Conservation (phyloP, 2,797 vertebrate species). For the Acipenser ruthenus region DNA sequence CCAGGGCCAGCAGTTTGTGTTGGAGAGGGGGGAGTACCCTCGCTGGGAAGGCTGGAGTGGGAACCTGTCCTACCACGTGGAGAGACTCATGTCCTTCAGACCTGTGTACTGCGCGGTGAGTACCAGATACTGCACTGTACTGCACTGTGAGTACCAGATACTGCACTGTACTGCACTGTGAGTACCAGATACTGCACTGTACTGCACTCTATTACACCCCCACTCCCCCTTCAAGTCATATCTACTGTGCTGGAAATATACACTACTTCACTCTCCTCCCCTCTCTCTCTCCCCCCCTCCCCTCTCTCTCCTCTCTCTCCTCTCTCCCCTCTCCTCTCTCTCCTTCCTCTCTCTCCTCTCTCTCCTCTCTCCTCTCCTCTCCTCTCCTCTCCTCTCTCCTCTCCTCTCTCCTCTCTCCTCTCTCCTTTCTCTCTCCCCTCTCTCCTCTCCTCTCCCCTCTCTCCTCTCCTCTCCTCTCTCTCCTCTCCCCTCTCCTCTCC, state of each 20-base stretch:
- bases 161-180: too few species aligned
- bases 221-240: too few species aligned
- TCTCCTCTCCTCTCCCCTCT: slow-evolving; percentile 22
- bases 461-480: slow-evolving; percentile 20
- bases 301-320: not conserved
- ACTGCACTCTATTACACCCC: too few species aligned
- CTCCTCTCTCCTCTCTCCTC: too few species aligned
- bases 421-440: slow-evolving; percentile 20
- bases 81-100: slow-evolving; percentile 48
- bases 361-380: slow-evolving; percentile 1
- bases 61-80: slow-evolving; percentile 50
- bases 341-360: slow-evolving; percentile 19
- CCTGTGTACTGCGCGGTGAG: slow-evolving; percentile 30
- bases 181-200: too few species aligned
- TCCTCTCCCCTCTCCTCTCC: slow-evolving; percentile 37
- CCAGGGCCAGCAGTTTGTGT: slow-evolving; percentile 73
- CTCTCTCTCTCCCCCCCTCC: not conserved
- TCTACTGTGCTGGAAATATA: too few species aligned
- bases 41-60: slow-evolving; percentile 73
- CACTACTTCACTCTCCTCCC: not conserved
- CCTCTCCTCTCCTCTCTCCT: too few species aligned
- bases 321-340: not conserved
- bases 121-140: slow-evolving; percentile 61
- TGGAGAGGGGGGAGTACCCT: slow-evolving; percentile 73
- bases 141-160: too few species aligned